Conservation (phyloP, 1,140 invertebrate species). For the Metaphire vulgaris region DNA sequence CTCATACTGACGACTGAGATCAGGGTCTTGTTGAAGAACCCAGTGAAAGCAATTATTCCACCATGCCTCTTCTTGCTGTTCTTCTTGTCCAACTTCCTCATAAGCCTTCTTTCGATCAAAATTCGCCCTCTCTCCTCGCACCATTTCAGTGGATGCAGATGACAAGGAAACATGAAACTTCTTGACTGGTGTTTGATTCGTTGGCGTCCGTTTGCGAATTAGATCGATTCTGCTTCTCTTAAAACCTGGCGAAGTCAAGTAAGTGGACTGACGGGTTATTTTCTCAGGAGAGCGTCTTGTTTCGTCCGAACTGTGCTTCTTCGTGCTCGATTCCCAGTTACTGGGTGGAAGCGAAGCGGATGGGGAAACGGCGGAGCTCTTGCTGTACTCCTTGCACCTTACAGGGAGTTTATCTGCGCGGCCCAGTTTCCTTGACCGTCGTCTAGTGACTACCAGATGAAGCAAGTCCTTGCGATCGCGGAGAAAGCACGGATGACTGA, state of each 20-base stretch:
- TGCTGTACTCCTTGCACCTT: neutral
- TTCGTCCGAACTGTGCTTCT: neutral
- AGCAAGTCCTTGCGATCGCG: slow-evolving; percentile 16
- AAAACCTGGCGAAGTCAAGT: too few species aligned
- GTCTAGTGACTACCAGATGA: slow-evolving; percentile 12
- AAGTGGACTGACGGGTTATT: too few species aligned
- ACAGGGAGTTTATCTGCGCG: neutral
- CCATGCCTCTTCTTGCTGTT: neutral
- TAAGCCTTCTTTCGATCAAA: neutral
- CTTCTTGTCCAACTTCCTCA: neutral
- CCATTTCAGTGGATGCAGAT: neutral
- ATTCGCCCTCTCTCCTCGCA: neutral
- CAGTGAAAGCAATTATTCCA: neutral
- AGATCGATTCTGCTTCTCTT: neutral
- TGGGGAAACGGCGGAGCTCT: neutral
- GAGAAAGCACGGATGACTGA: slow-evolving; percentile 18
- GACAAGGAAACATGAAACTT: too few species aligned
- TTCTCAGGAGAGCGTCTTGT: too few species aligned
- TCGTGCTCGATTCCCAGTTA: neutral
- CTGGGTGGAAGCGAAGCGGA: neutral
- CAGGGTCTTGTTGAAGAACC: neutral
- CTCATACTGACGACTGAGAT: neutral
- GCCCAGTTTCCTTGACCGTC: neutral
- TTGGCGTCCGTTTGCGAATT: neutral
- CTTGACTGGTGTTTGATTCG: too few species aligned